Conservation (phyloP, 2,797 vertebrate genomes). For the Hypotaenidia philippensis region DNA sequence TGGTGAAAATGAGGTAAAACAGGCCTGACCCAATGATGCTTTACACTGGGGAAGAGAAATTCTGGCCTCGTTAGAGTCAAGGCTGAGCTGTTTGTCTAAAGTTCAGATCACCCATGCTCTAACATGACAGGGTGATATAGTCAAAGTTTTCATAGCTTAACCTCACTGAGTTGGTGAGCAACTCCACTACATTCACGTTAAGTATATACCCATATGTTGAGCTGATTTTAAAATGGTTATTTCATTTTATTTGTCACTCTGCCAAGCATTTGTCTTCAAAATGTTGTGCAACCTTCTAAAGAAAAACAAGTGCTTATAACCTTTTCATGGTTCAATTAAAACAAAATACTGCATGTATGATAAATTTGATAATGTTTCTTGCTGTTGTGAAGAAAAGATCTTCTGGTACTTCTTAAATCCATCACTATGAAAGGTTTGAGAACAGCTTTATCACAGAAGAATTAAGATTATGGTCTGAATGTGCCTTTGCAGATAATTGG, state of each 20-base stretch:
- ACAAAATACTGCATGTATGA: background rate
- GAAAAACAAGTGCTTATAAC: background rate
- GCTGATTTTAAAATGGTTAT: background rate
- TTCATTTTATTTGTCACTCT: background rate
- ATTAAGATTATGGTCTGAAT: background rate
- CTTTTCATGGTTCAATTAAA: background rate
- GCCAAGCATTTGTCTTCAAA: background rate
- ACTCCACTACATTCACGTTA: background rate
- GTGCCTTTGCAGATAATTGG: background rate
- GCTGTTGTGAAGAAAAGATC: background rate
- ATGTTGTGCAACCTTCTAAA: background rate
- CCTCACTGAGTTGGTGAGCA: background rate
- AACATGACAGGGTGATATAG: background rate
- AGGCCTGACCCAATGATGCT: background rate
- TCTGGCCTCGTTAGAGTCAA: background rate
- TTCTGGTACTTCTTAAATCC: background rate
- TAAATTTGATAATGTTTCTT: background rate
- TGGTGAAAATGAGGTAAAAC: background rate
- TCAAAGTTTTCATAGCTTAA: background rate
- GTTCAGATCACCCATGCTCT: background rate
- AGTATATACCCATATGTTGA: background rate
- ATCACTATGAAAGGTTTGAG: background rate
- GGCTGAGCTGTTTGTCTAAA: background rate
- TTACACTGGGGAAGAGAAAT: background rate
- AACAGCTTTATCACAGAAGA: background rate